Percentiles rank a stretch among this genome's conserved stretches.
Conservation (phyloP, 2,113 vertebrate genomes). For the Heterochromis multidens region DNA sequence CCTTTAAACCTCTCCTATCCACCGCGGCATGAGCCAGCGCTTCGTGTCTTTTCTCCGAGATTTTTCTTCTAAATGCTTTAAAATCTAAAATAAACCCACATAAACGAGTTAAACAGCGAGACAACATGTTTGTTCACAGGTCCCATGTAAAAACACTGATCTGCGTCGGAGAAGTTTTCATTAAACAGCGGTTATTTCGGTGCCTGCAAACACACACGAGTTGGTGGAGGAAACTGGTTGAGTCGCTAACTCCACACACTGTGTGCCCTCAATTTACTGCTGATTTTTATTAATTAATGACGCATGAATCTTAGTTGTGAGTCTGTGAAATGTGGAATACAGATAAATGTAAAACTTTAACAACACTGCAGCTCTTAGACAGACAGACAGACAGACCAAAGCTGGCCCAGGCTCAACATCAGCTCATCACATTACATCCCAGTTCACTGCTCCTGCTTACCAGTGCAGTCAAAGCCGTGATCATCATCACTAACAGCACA, state of each 20-base stretch:
- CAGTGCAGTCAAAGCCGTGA: background rate
- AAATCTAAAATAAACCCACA: background rate
- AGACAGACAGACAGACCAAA: background rate
- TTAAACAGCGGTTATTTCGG: background rate
- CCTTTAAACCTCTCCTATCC: background rate
- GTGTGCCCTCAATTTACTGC: background rate
- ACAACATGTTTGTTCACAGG: background rate
- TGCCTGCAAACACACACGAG: conserved; percentile 13
- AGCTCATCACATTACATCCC: background rate
- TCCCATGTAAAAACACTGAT: background rate
- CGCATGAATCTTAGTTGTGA: background rate
- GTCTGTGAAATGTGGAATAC: background rate
- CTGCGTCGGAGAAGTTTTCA: rapidly evolving
- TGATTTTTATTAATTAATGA: background rate
- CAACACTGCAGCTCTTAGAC: background rate
- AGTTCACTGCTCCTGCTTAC: background rate
- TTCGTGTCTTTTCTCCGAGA: background rate
- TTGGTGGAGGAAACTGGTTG: background rate
- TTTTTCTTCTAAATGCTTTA: background rate
- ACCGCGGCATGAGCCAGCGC: background rate
- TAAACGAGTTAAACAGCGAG: background rate
- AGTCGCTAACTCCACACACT: background rate
- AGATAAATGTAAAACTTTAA: background rate
- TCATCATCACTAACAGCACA: background rate
- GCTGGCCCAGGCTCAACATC: background rate